These are phyloP conservation scores for Melanaphis sacchari DNA, from an alignment of 1,140 invertebrate genomes.

Conservation along the genomic window DNA sequence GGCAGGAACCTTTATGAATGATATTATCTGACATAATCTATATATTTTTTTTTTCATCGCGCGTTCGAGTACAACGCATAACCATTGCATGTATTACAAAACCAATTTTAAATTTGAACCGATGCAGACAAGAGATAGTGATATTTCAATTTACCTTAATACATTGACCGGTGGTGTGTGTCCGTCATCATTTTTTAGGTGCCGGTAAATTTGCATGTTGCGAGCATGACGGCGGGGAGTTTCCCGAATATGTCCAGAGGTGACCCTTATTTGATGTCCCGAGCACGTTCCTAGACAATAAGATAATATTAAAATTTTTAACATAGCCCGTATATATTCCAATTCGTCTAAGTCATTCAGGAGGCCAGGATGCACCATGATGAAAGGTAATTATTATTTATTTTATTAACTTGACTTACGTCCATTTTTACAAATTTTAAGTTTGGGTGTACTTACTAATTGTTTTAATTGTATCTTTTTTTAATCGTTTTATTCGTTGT, in stretches of 20 bases:
- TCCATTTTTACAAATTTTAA: not conserved
- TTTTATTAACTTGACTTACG: not conserved
- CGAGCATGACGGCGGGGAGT: not conserved
- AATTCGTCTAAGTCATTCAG: too few relatives aligned
- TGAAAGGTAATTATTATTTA: not conserved
- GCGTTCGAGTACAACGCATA: not conserved
- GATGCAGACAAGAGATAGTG: not conserved
- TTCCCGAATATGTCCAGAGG: not conserved
- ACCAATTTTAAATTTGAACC: not conserved
- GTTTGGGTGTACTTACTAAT: not conserved
- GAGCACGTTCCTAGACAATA: not conserved
- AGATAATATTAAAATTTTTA: not conserved
- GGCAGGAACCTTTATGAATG: too few relatives aligned
- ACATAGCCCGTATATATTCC: not conserved
- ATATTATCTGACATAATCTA: not conserved
- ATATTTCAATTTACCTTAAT: slow-evolving; percentile 10
- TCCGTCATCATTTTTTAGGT: not conserved
- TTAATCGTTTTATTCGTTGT: too few relatives aligned
- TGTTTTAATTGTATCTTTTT: too few relatives aligned
- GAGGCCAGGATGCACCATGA: too few relatives aligned
- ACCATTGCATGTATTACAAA: not conserved
- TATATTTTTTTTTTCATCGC: not conserved
- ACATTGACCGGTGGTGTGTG: not conserved
- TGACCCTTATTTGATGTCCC: not conserved
- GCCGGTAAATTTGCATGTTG: not conserved